Evolutionary conservation across 2,797 vertebrate genomes (phyloP), one percentile per base, ranked within the genome.

Genomic region (Sebastes alutus): DNA sequence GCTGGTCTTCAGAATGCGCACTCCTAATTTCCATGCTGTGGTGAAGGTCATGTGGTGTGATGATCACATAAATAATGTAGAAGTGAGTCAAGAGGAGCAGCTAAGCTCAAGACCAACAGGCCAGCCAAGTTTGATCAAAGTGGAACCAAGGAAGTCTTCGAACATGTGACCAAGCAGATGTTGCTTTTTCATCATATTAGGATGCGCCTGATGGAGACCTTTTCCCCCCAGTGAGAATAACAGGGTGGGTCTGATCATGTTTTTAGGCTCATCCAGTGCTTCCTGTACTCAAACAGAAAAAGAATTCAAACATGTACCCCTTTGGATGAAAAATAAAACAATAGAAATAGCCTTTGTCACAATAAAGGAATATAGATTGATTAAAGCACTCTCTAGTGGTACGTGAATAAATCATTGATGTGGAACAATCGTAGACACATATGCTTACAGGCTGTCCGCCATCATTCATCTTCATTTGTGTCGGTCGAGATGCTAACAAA

Each of bases 401-500:
- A 33, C 25, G 68, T 55, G 62, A 71, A 78, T 84, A 56, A 83
- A 68, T 73, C 74, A 73, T 3, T 62, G 35, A 33, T 77, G 56
- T 49, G 52, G 78, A 73, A 84, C 77, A 80, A 58, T 66, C 3
- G 10, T 55, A 68, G 61, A 78, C 75, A 42, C 29, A 80, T 63
- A 59, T 79, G 63, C 79, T 90, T 83, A 65, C 88, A 77, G 79
- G 35, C 78, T 75, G 79, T 81, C 69, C 25, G 29, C 67, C 70
- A 56, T 86, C 72, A 82, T 92, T 85, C 66, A 69, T 88, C 82
- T 85, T 87, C 73, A 90, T 93, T 92, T 88, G 81, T 88, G 81
- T 82, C 77, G 54, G 79, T 80, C 27, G 35, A 78, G 74, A 56
- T 82, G 66, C 71, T 78, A 84, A 85, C 35, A 7, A 74, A 83